phyloP scores from a whole-genome alignment of 2,888 invertebrate species.

The Molanna angustata region DNA sequence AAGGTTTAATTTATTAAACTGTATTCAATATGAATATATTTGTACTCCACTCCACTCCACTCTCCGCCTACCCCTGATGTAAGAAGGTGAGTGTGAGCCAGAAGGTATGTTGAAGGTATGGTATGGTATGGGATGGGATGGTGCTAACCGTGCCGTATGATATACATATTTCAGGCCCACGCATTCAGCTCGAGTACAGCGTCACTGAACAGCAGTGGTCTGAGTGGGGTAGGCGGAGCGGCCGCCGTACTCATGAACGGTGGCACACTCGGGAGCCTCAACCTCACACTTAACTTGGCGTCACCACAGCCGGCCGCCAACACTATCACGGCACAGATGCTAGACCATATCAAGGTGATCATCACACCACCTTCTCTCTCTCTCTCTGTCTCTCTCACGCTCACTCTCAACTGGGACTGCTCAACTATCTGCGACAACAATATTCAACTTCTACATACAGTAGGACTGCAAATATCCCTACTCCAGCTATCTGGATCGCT shows the following conservation, averaged over 20 bases:
- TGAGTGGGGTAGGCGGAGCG: conserved; percentile 46
- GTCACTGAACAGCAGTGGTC: conserved; percentile 53
- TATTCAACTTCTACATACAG: no score
- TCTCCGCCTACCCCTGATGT: no score
- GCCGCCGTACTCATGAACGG: conserved; percentile 65
- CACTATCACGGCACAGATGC: conserved; percentile 73
- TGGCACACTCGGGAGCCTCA: conserved; percentile 59
- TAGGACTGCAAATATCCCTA: no score
- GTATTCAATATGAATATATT: no score
- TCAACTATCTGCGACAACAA: no score
- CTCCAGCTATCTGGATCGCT: no score
- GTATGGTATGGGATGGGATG: no score
- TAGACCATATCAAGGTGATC: conserved; percentile 81
- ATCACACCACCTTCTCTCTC: not conserved
- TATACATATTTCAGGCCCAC: conserved; percentile 38
- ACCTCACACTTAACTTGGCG: conserved; percentile 74
- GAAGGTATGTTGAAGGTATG: no score
- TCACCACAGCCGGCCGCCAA: conserved; percentile 73
- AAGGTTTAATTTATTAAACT: no score
- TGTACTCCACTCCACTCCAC: no score
- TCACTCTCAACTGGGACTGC: not conserved
- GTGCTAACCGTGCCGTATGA: no score
- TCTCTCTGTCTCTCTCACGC: not conserved
- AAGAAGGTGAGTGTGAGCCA: no score
- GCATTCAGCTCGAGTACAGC: conserved; percentile 60